A percentile compares a stretch with the other conserved stretches of the same genome.
These are phyloP conservation scores for Iphiclides podalirius DNA, from an alignment of 2,888 invertebrate genomes.

Conservation along the genomic window DNA sequence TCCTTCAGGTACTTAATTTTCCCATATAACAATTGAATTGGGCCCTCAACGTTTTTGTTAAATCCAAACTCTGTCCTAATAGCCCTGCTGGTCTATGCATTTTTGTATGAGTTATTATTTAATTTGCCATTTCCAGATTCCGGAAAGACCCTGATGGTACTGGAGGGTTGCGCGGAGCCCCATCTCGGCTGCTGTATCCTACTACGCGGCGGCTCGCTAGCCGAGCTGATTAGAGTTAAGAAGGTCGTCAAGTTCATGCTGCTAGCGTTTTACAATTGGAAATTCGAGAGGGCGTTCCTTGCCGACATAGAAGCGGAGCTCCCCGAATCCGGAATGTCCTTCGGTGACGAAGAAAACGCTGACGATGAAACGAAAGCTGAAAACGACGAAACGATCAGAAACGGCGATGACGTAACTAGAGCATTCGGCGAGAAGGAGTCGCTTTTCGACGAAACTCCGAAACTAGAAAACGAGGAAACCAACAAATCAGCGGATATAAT, in stretches of 20 bases:
- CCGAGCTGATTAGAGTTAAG: conserved; percentile 91
- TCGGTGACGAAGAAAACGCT: conserved; percentile 47
- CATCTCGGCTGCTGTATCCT: conserved; percentile 93
- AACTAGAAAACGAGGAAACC: not conserved
- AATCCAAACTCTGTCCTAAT: no score
- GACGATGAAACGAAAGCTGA: conserved; percentile 29
- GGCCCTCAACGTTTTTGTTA: no score
- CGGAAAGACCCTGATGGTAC: conserved; percentile 93
- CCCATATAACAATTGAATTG: no score
- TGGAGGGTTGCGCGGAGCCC: conserved; percentile 92
- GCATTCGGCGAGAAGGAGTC: conserved; percentile 1
- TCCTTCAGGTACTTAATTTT: no score
- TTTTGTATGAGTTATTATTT: no score
- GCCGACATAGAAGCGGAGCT: conserved; percentile 86
- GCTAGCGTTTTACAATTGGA: conserved; percentile 93
- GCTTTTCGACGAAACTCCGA: conserved; percentile 4
- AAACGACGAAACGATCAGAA: conserved; percentile 27
- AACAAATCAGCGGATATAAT: not conserved
- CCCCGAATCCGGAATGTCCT: conserved; percentile 66
- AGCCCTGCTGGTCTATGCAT: no score
- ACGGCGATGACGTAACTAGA: not conserved
- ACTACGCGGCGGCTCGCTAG: conserved; percentile 86
- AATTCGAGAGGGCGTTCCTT: conserved; percentile 94
- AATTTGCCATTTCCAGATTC: conserved; percentile 66
- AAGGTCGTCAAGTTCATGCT: conserved; percentile 90